These are phyloP conservation scores for Conomelus anceps DNA, from an alignment of 2,888 invertebrate species.

Conservation along the genomic window DNA sequence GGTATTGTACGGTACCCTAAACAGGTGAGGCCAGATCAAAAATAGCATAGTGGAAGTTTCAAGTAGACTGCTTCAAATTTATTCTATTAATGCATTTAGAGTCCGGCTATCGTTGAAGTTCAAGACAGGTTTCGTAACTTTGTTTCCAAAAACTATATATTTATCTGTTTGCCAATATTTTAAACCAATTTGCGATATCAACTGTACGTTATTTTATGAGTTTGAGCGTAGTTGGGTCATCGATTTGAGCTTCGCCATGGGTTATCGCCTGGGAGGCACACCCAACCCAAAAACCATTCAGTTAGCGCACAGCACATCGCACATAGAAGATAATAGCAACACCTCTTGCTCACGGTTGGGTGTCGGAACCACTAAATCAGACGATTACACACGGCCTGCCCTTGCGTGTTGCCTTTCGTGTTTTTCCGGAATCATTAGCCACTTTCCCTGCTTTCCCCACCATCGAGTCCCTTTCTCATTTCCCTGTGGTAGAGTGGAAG, in stretches of 20 bases:
- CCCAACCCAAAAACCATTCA: background rate
- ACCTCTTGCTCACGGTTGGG: background rate
- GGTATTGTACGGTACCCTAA: no score
- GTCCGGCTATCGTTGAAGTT: no score
- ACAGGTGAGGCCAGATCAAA: no score
- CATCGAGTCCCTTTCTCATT: background rate
- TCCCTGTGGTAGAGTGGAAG: no score
- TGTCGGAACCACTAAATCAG: background rate
- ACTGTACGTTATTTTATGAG: background rate
- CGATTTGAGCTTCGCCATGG: background rate
- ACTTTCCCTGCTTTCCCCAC: background rate
- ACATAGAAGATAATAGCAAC: background rate
- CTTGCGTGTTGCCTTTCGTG: background rate
- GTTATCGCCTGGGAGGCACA: background rate
- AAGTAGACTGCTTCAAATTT: no score
- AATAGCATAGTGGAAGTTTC: no score
- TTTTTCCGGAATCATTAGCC: background rate
- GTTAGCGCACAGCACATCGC: background rate
- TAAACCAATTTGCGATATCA: background rate
- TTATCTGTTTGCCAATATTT: background rate
- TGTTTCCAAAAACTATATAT: no score
- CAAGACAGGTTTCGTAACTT: no score
- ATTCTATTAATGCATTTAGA: no score
- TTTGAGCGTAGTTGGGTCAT: background rate
- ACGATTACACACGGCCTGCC: background rate